Conservation (phyloP, 2,888 invertebrate species). For the Cyclophora punctaria region DNA sequence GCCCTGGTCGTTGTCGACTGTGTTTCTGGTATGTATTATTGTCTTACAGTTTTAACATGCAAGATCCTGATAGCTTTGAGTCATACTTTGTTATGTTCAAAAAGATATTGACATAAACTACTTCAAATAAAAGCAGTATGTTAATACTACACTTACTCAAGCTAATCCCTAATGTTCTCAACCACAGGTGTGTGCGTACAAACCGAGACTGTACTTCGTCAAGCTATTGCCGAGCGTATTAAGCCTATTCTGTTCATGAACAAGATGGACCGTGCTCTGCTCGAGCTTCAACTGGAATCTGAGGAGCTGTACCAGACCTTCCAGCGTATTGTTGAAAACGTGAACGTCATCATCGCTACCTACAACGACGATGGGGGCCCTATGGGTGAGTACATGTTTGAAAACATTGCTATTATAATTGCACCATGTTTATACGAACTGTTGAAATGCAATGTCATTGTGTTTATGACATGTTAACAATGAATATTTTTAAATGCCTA, state of each 20-base stretch:
- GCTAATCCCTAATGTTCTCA: background rate
- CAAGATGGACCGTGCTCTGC: constrained; percentile 99
- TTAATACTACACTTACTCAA: background rate
- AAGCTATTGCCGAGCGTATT: constrained; percentile 99
- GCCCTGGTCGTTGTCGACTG: constrained; percentile 99
- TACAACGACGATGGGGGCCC: constrained; percentile 98
- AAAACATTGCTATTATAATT: too few species aligned
- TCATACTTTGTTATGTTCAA: too few species aligned
- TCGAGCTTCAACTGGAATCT: constrained; percentile 96
- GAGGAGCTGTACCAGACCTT: constrained; percentile 99
- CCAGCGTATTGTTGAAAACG: constrained; percentile 99
- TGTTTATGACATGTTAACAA: too few species aligned
- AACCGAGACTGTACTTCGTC: constrained; percentile 99
- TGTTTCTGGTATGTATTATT: constrained; percentile 87
- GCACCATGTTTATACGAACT: too few species aligned
- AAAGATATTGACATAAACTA: too few species aligned
- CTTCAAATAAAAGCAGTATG: too few species aligned
- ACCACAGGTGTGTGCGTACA: constrained; percentile 97
- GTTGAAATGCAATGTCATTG: too few species aligned
- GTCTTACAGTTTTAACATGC: too few species aligned
- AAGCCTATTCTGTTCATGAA: constrained; percentile 99
- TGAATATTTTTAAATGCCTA: too few species aligned
- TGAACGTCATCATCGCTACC: constrained; percentile 99
- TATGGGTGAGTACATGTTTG: constrained; percentile 79
- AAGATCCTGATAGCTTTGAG: too few species aligned